A percentile compares a stretch with the other conserved stretches of the same genome.
phyloP scores from a whole-genome alignment of 2,888 invertebrate species.

The Ditylenchus weischeri region DNA sequence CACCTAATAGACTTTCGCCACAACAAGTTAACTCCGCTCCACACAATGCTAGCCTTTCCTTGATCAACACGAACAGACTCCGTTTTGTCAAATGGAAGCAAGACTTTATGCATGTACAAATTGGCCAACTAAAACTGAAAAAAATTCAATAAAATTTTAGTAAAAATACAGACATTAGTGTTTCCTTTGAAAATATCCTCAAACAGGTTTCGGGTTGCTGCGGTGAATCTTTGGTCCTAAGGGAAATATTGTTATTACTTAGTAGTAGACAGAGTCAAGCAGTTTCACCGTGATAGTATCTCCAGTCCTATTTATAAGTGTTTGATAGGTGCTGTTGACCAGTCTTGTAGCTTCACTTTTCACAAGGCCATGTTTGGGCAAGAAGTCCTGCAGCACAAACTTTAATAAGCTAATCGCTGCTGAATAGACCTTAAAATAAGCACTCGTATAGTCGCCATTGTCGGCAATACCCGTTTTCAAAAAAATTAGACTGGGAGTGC shows the following conservation, averaged over 20 bases:
- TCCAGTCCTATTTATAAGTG: conserved; percentile 35
- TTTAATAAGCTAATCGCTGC: not conserved
- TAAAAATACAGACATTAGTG: conserved; percentile 17
- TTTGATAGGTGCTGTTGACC: conserved; percentile 28
- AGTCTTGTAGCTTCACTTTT: conserved; percentile 23
- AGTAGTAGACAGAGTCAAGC: not conserved
- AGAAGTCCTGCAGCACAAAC: not conserved
- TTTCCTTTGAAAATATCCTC: conserved; percentile 26
- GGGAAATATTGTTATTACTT: not conserved
- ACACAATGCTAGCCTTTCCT: conserved; percentile 36
- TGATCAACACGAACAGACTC: conserved; percentile 30
- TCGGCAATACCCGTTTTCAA: not conserved
- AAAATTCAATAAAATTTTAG: not conserved
- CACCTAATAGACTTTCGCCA: not conserved
- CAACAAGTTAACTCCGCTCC: conserved; percentile 22
- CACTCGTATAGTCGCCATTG: not conserved
- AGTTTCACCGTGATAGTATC: conserved; percentile 31
- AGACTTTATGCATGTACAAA: conserved; percentile 28
- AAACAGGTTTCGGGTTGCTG: conserved; percentile 19
- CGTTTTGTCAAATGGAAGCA: conserved; percentile 32
- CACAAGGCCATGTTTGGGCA: not conserved
- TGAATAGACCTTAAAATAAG: conserved; percentile 4
- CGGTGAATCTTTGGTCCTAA: conserved; percentile 31
- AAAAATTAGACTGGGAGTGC: too few relatives aligned
- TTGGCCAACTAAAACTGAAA: conserved; percentile 24